Conservation (phyloP, 2,888 invertebrate genomes). For the Alloplasta piceator region DNA sequence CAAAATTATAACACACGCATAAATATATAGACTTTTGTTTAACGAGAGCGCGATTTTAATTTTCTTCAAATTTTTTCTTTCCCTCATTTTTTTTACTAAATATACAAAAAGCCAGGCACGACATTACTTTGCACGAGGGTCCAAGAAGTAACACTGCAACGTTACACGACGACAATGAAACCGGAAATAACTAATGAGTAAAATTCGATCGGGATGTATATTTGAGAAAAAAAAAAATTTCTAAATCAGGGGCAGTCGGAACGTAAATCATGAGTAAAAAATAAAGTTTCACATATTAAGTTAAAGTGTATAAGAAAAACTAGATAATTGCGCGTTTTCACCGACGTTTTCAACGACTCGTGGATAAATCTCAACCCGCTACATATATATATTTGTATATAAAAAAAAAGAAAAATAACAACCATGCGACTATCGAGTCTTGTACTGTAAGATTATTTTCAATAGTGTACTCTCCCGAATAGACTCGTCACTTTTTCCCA, state of each 20-base stretch:
- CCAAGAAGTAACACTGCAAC: slow-evolving; percentile 13
- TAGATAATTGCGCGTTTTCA: slow-evolving; percentile 44
- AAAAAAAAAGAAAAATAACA: slow-evolving; percentile 47
- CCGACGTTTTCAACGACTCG: slow-evolving; percentile 62
- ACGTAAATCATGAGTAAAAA: slow-evolving; percentile 5
- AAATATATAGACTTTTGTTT: slow-evolving; percentile 1
- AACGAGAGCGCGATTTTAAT: neutral
- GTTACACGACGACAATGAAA: slow-evolving; percentile 11
- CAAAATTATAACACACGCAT: slow-evolving; percentile 50
- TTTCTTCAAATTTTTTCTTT: neutral
- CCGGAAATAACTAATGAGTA: slow-evolving; percentile 7
- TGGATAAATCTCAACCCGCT: slow-evolving; percentile 21
- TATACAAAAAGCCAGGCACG: slow-evolving; percentile 47
- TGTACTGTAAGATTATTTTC: slow-evolving; percentile 62
- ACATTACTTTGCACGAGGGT: slow-evolving; percentile 42
- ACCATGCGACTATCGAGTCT: slow-evolving; percentile 59
- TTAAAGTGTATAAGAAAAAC: slow-evolving; percentile 13
- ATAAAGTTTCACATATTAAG: slow-evolving; percentile 1
- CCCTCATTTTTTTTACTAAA: slow-evolving; percentile 21
- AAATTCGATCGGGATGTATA: neutral
- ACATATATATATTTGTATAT: slow-evolving; percentile 32
- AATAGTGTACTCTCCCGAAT: slow-evolving; percentile 31
- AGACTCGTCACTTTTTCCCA: slow-evolving; percentile 21
- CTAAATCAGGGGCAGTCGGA: neutral
- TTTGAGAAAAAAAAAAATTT: neutral